Evolutionary conservation across 2,113 vertebrate genomes (phyloP), one percentile per base, ranked within the genome.

Genomic region (Neomonachus schauinslandi): DNA sequence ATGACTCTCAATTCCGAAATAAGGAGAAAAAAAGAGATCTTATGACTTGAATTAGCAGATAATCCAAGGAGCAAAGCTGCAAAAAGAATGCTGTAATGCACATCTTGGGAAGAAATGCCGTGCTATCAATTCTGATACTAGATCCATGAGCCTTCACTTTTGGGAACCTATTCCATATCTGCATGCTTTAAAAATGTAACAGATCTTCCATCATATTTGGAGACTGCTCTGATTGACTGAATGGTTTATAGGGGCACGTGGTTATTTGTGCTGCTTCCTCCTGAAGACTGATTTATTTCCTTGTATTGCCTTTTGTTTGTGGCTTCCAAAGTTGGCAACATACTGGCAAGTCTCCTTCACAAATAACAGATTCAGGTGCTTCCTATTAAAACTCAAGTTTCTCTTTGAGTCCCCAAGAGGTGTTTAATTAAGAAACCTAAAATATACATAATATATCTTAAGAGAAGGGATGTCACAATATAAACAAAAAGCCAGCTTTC

Each of bases 401-500:
- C 59, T 81, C 55, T 82, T 72, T 92, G 46, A 92, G 39, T 97
- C 46, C 42, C 15, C 59, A 76, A 88, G 95, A 94, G 33, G 49
- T 80, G 7, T 86, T 95, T 90, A 96, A 97, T 95, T 96, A 94
- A 97, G 91, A 90, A 97, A 79, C 69, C 53, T 11, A 84, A 96
- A 36, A 24, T 83, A 55, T 92, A 57, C 0, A 15, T 3, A 67
- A 83, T 87, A 65, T 72, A 91, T 80, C 76, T 61, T 81, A 92
- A 96, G n/a, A 80, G 51, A 96, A 87, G 1, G 21, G 28, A 42
- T 89, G 36, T 65, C 93, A 96, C 72, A 85, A 77, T 46, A 83
- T 36, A 86, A 97, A 90, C 81, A 85, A 91, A 95, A 97, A 97
- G 72, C 9, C 86, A 97, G 79, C 39, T 12, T 97, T 98, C 98